A percentile compares a stretch with the other conserved stretches of the same genome.
These are phyloP conservation scores for Cuculus canorus DNA, from an alignment of 2,797 vertebrate genomes.

Conservation along the genomic window DNA sequence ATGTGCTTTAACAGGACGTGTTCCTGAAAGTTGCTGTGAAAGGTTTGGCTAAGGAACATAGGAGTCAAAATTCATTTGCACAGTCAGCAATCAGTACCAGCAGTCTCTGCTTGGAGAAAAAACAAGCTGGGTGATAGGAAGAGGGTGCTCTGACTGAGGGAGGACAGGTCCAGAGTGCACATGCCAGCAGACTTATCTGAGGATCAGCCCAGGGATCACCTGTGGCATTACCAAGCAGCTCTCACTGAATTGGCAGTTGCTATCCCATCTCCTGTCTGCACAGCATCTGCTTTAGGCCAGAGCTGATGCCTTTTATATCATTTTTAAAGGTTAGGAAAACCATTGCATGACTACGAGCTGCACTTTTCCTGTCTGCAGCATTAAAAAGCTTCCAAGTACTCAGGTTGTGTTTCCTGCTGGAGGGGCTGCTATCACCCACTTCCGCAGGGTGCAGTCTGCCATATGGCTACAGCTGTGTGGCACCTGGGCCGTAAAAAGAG, in stretches of 20 bases:
- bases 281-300: not conserved
- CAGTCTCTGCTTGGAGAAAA: not conserved
- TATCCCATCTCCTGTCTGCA: not conserved
- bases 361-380: not conserved
- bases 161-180: not conserved
- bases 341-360: not conserved
- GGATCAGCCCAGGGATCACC: not conserved
- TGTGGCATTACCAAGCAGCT: not conserved
- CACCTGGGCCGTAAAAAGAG: constrained; percentile 41
- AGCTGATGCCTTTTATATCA: not conserved
- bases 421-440: not conserved
- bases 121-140: not conserved
- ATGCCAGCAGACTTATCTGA: accelerated
- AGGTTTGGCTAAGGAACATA: not conserved
- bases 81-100: not conserved
- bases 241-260: not conserved
- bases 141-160: not conserved
- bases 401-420: not conserved
- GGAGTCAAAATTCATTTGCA: not conserved
- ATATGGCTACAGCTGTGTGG: constrained; percentile 14
- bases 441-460: not conserved
- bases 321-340: not conserved
- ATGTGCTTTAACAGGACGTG: not conserved
- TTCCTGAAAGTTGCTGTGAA: not conserved
- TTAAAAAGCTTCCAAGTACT: not conserved